Evolutionary conservation across 2,888 invertebrate species (phyloP).

Genomic region (Nipponacmea schrenckii): DNA sequence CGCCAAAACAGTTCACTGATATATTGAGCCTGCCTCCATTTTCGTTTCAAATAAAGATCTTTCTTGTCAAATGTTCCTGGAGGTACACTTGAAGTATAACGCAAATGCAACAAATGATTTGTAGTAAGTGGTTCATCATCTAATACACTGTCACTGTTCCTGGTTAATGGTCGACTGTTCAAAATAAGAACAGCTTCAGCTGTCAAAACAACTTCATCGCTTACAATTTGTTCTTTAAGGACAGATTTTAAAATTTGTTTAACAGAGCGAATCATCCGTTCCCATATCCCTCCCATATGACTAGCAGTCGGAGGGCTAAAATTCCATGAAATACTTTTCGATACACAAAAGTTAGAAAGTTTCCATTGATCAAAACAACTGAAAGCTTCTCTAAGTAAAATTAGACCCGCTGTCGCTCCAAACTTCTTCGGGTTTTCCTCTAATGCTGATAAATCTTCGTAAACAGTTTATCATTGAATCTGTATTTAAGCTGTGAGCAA

Average conservation of each 20-base stretch:
- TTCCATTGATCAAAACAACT: background rate
- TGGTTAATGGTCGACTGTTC: too few species aligned
- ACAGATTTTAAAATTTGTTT: conserved; percentile 22
- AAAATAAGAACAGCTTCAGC: too few species aligned
- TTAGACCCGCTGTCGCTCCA: conserved; percentile 25
- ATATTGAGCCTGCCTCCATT: background rate
- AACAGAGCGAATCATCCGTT: conserved; percentile 30
- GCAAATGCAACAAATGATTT: conserved; percentile 52
- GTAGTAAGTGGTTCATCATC: too few species aligned
- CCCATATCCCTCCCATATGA: conserved; percentile 31
- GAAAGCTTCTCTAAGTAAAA: conserved; percentile 9
- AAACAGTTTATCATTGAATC: too few species aligned
- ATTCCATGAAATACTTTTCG: conserved; percentile 19
- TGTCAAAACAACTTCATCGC: conserved; percentile 31
- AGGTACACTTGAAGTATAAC: conserved; percentile 14
- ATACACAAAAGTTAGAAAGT: background rate
- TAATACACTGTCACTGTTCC: too few species aligned
- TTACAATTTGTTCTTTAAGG: background rate
- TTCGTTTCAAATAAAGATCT: background rate
- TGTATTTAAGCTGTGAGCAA: too few species aligned
- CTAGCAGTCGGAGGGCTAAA: conserved; percentile 26
- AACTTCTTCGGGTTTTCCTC: conserved; percentile 14
- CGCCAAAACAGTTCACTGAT: background rate
- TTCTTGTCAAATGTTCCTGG: conserved; percentile 21
- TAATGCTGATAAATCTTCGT: too few species aligned